Percentiles rank a stretch among this genome's conserved stretches.
Evolutionary conservation across 2,113 vertebrate genomes (phyloP).

Genomic region (Rattus norvegicus): DNA sequence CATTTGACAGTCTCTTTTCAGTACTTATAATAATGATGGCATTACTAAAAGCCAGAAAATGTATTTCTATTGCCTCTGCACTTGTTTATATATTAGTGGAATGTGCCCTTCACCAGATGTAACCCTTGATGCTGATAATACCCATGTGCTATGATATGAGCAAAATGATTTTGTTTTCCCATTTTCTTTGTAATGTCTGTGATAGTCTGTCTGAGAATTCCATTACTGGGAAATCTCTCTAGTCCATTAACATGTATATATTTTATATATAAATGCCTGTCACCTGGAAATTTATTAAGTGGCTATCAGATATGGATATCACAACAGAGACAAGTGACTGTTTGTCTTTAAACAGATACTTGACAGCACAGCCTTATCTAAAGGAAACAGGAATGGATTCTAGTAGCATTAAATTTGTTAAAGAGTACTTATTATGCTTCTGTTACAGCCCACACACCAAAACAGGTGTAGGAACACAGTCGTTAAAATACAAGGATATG

Average conservation of each 20-base stretch:
- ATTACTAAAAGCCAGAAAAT: background rate
- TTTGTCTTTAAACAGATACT: background rate
- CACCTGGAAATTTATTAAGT: constrained; percentile 27
- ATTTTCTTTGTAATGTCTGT: background rate
- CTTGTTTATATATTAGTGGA: background rate
- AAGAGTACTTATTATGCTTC: background rate
- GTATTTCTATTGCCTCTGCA: background rate
- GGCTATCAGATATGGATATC: background rate
- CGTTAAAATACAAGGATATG: background rate
- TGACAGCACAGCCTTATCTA: constrained; percentile 8
- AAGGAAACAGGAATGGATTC: background rate
- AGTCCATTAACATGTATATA: background rate
- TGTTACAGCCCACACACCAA: background rate
- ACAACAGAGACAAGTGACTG: background rate
- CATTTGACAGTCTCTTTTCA: background rate
- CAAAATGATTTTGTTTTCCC: background rate
- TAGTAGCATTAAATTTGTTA: constrained; percentile 6
- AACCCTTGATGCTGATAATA: background rate
- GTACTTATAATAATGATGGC: background rate
- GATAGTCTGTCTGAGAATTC: background rate
- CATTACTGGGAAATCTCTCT: background rate
- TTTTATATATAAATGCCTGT: constrained; percentile 26
- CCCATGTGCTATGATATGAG: background rate
- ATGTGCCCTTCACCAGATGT: background rate
- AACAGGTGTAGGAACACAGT: background rate